Percentiles rank a stretch among this genome's conserved stretches.
phyloP scores from a whole-genome alignment of 2,797 vertebrate genomes.

The Morelia viridis region DNA sequence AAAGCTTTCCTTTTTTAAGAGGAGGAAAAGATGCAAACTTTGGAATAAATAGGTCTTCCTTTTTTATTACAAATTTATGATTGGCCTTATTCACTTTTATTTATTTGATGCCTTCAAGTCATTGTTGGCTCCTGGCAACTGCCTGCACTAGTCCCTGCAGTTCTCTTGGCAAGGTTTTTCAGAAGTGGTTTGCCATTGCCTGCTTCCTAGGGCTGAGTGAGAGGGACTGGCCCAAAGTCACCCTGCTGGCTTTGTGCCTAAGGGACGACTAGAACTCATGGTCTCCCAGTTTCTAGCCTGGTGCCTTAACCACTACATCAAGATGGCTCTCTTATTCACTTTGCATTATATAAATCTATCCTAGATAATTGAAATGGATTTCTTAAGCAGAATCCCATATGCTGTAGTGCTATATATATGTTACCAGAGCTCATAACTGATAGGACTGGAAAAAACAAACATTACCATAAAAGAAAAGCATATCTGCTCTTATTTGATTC shows the following conservation, averaged over 20 bases:
- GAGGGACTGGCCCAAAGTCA: background rate
- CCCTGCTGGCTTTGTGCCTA: background rate
- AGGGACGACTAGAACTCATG: background rate
- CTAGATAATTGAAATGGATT: background rate
- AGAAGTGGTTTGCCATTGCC: background rate
- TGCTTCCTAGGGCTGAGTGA: background rate
- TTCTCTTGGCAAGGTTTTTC: background rate
- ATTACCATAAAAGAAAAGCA: background rate
- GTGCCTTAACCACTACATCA: background rate
- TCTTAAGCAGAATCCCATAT: background rate
- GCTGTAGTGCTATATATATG: background rate
- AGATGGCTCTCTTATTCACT: background rate
- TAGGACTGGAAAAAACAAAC: background rate
- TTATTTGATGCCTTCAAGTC: background rate
- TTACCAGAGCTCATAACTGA: background rate
- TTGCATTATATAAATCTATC: background rate
- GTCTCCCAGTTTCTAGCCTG: background rate
- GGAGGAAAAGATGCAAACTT: background rate
- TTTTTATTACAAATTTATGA: background rate
- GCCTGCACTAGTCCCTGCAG: background rate
- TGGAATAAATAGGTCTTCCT: background rate
- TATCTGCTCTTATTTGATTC: background rate
- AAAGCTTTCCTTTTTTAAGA: background rate
- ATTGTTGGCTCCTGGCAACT: background rate
- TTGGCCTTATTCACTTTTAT: background rate